These are phyloP conservation scores for Rutilus rutilus DNA, from an alignment of 2,113 vertebrate genomes.

Conservation along the genomic window DNA sequence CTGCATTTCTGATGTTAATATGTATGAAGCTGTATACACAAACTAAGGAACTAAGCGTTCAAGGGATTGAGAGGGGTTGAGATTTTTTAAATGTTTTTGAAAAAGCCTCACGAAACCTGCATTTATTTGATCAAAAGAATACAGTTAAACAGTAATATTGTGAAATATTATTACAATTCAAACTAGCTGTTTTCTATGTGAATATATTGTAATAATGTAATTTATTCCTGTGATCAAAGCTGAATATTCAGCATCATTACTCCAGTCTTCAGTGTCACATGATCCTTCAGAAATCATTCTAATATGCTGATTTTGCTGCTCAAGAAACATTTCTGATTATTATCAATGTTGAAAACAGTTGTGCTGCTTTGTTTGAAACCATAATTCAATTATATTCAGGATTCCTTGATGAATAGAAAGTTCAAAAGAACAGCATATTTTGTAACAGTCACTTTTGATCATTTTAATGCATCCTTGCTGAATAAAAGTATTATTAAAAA, in stretches of 20 bases:
- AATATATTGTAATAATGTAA: not conserved
- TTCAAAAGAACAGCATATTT: not conserved
- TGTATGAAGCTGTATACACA: not conserved
- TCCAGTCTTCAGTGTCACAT: not conserved
- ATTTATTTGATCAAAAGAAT: not conserved
- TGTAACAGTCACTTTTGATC: too few species aligned
- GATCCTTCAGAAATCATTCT: not conserved
- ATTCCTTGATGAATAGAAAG: not conserved
- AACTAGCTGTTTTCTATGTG: not conserved
- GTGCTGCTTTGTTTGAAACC: not conserved
- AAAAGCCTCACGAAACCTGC: not conserved
- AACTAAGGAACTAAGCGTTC: not conserved
- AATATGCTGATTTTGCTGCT: not conserved
- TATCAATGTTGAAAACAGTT: not conserved
- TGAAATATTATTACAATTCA: not conserved
- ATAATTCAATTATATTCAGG: not conserved
- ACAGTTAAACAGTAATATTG: not conserved
- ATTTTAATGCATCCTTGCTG: not conserved
- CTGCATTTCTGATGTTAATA: slow-evolving; percentile 46
- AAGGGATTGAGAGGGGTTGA: not conserved
- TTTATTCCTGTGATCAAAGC: not conserved
- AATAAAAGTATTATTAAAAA: not conserved
- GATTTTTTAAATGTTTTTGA: too few species aligned
- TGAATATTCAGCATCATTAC: not conserved
- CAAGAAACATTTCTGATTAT: not conserved